These are phyloP conservation scores for Lipotes vexillifer DNA, from an alignment of 2,113 vertebrate genomes.

Conservation along the genomic window DNA sequence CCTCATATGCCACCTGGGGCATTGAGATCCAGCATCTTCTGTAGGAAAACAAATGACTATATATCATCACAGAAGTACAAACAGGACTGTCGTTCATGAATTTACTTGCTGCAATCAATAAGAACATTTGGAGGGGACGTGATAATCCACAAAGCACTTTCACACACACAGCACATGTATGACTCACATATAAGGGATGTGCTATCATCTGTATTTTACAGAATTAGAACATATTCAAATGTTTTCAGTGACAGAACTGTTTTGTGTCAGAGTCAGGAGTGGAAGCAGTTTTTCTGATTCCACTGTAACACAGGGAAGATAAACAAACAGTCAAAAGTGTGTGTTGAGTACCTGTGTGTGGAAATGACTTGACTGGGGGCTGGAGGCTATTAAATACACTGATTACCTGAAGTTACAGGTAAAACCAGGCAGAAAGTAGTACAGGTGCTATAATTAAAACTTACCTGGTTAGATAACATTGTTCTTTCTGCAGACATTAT, in stretches of 20 bases:
- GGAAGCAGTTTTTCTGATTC: neutral
- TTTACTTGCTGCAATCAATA: too few species aligned
- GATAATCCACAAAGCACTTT: neutral
- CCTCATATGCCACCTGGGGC: accelerated
- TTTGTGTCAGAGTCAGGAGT: neutral
- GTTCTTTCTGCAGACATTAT: too few species aligned
- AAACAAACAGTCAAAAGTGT: neutral
- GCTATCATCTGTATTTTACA: neutral
- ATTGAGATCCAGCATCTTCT: accelerated
- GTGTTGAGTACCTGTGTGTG: accelerated
- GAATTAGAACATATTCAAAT: neutral
- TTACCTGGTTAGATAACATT: neutral
- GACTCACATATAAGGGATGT: too few species aligned
- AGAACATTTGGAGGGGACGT: neutral
- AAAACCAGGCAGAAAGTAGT: neutral
- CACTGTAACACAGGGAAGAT: accelerated
- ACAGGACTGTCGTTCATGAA: accelerated
- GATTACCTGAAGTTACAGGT: neutral
- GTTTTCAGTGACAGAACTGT: neutral
- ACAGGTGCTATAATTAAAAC: too few species aligned
- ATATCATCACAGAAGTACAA: accelerated
- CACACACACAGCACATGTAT: accelerated
- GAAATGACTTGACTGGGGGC: accelerated
- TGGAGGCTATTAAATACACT: neutral
- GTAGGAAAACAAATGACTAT: too few species aligned